Conservation (phyloP, 2,888 invertebrate genomes). For the Cataglyphis cursor region DNA sequence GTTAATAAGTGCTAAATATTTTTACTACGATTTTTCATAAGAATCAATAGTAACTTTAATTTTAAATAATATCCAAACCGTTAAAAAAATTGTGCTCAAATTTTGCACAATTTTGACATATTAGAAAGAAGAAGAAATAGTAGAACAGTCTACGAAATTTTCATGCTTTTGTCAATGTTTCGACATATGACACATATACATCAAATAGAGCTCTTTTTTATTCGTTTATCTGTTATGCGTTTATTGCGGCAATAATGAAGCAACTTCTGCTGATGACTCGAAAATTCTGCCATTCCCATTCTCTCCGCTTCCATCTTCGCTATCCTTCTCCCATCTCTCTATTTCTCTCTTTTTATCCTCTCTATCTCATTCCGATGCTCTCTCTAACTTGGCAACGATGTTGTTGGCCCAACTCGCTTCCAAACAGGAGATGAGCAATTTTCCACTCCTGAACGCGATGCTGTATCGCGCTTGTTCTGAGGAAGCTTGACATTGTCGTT, state of each 20-base stretch:
- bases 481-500: slow-evolving; percentile 44
- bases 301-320: neutral
- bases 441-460: slow-evolving; percentile 43
- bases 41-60: no score
- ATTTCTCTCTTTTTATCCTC: neutral
- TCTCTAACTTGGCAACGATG: slow-evolving; percentile 38
- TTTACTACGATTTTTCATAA: no score
- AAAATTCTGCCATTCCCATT: slow-evolving; percentile 7
- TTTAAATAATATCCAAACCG: no score
- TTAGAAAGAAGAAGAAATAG: no score
- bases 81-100: no score
- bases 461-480: slow-evolving; percentile 31
- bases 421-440: slow-evolving; percentile 56
- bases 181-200: no score
- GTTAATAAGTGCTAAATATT: no score
- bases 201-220: neutral
- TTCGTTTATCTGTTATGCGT: slow-evolving; percentile 2
- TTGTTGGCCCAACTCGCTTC: slow-evolving; percentile 49
- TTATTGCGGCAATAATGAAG: slow-evolving; percentile 15
- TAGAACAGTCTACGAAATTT: no score
- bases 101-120: no score
- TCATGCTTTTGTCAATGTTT: no score
- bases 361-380: neutral
- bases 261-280: neutral
- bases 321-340: no score